phyloP scores from a whole-genome alignment of 2,888 invertebrate genomes.

The Mellilla xanthometata region DNA sequence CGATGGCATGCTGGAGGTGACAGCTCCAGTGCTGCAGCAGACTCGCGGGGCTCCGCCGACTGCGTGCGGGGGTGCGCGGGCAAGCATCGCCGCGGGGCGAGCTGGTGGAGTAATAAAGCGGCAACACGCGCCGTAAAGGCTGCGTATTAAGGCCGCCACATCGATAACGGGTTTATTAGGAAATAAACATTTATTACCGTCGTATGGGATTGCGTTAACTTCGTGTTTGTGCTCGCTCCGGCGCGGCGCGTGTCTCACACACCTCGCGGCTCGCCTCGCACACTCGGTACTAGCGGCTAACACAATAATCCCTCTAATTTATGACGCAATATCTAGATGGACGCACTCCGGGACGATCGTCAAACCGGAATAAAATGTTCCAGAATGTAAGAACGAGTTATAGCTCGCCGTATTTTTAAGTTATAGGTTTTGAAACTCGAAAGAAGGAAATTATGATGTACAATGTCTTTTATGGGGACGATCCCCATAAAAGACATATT shows the following conservation, averaged over 20 bases:
- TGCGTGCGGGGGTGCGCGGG: too few relatives aligned
- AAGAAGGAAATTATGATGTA: too few relatives aligned
- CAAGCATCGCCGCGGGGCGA: background rate
- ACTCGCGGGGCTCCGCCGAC: too few relatives aligned
- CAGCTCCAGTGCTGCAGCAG: too few relatives aligned
- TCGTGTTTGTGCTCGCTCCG: conserved; percentile 14
- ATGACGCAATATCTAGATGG: conserved; percentile 5
- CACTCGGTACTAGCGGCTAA: background rate
- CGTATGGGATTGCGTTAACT: conserved; percentile 23
- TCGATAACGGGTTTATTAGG: conserved; percentile 41
- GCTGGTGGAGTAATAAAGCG: conserved; percentile 14
- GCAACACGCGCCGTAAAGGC: conserved; percentile 10
- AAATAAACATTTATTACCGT: conserved; percentile 38
- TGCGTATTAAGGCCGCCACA: conserved; percentile 20
- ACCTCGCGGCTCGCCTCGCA: background rate
- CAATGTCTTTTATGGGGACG: too few relatives aligned
- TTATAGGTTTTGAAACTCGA: too few relatives aligned
- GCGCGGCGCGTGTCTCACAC: conserved; percentile 1
- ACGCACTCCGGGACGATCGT: background rate
- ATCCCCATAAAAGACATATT: too few relatives aligned
- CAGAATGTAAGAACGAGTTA: background rate
- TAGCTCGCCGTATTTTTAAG: background rate
- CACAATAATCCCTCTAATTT: background rate
- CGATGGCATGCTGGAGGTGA: too few relatives aligned
- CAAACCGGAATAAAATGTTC: background rate